Percentiles rank a stretch among this genome's conserved stretches.
Evolutionary conservation across 2,888 invertebrate species (phyloP).

Genomic region (Protodeltote pygarga): DNA sequence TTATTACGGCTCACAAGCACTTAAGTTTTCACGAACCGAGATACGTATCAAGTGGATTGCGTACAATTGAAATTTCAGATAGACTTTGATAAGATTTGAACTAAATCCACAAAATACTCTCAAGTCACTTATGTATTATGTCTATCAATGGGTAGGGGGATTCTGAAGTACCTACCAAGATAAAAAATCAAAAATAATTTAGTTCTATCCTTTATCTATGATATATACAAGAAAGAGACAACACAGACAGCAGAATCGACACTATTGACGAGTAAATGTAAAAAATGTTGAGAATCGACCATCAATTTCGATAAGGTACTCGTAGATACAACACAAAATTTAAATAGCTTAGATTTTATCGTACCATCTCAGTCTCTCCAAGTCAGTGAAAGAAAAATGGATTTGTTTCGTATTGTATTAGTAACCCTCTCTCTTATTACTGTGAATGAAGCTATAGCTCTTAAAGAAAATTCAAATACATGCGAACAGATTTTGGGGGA

Average conservation of each 20-base stretch:
- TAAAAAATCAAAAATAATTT: no score
- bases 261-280: no score
- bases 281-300: slow-evolving; percentile 49
- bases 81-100: slow-evolving; percentile 48
- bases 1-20: slow-evolving; percentile 3
- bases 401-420: slow-evolving; percentile 51
- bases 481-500: slow-evolving; percentile 75
- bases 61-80: slow-evolving; percentile 36
- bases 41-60: slow-evolving; percentile 16
- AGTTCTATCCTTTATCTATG: no score
- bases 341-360: slow-evolving; percentile 41
- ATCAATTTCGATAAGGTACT: slow-evolving; percentile 57
- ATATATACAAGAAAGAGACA: slow-evolving; percentile 47
- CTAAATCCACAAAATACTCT: slow-evolving; percentile 39
- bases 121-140: slow-evolving; percentile 44
- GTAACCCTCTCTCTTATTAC: slow-evolving; percentile 57
- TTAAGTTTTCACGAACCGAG: slow-evolving; percentile 12
- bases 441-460: slow-evolving; percentile 60
- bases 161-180: no score
- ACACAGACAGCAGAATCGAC: slow-evolving; percentile 4
- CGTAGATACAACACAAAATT: slow-evolving; percentile 58
- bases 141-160: no score
- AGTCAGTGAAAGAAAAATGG: slow-evolving; percentile 60
- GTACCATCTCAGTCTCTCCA: slow-evolving; percentile 54
- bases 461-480: slow-evolving; percentile 57